Evolutionary conservation across 2,888 invertebrate genomes (phyloP), one percentile per base, ranked within the genome.

Genomic region (Chrysolina oricalcia): DNA sequence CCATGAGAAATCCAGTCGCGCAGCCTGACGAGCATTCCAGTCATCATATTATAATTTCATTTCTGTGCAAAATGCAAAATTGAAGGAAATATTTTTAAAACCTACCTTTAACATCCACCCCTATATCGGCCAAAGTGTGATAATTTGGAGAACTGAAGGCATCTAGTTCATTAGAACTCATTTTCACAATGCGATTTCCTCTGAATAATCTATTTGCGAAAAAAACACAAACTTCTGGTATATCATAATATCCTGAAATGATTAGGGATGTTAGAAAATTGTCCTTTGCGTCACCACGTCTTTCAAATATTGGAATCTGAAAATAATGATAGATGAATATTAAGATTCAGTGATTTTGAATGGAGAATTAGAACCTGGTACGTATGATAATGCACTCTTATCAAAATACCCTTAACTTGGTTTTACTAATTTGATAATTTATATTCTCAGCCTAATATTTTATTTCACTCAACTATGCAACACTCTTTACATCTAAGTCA

Each of bases 181-280:
- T 89, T 88, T 98, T 98, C 15, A 93, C 92, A 0, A 94, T 94
- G 77, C 97, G 90, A 89, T 98, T 98, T 1, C 98, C 99, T 69
- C 99, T 92, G 86, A 96, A 92, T 2, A 99, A 90, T 85, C 94
- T 94, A 85, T 95, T 94, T 43, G 95, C 95, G 87, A 99, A 99
- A 87, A 95, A 96, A 13, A 98, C 92, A 46, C 96, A 94, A 1
- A 98, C 98, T 90, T 99, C 99, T 0, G 98, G 97, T 80, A 99
- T 97, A 76, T 93, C 93, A 83, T 94, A 94, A 81, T 93, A 94
- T 2, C 97, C 97, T 9, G 98, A 98, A 43, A 98, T 93, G 50
- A 98, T 92, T 15, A 99, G 89, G 0, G 98, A 96, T 0, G 96
- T 94, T 17, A 98, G 92, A 78, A 99, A 96, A 87, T 99, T 99